Percentiles rank a stretch among this genome's conserved stretches.
Conservation (phyloP, 53 echinoderm and acorn worm species). For the Pentamera pediparva region DNA sequence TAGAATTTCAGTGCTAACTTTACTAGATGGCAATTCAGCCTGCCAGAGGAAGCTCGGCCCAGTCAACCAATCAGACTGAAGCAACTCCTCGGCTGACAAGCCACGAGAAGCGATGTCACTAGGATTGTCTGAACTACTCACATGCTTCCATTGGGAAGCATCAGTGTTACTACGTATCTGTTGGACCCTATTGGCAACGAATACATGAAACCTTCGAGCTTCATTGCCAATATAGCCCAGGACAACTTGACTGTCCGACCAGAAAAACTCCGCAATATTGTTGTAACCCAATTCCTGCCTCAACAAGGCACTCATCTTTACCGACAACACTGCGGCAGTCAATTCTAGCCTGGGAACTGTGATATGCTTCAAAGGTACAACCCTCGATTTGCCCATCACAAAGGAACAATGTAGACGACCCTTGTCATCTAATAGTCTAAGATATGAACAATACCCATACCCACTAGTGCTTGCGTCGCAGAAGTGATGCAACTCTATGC, state of each 20-base stretch:
- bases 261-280: slow-evolving; percentile 29
- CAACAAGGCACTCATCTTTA: slow-evolving; percentile 30
- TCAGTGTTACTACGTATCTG: slow-evolving; percentile 37
- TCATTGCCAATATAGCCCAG: slow-evolving; percentile 44
- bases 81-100: slow-evolving; percentile 23
- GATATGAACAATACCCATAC: slow-evolving; percentile 56
- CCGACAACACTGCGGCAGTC: slow-evolving; percentile 41
- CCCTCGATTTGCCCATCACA: slow-evolving; percentile 53
- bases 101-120: slow-evolving; percentile 43
- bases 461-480: slow-evolving; percentile 44
- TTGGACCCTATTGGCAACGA: slow-evolving; percentile 47
- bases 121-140: slow-evolving; percentile 39
- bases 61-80: slow-evolving; percentile 25
- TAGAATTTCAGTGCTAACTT: background rate
- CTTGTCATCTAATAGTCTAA: slow-evolving; percentile 36
- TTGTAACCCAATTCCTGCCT: slow-evolving; percentile 28
- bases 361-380: slow-evolving; percentile 25
- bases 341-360: slow-evolving; percentile 52
- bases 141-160: slow-evolving; percentile 36
- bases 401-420: slow-evolving; percentile 21
- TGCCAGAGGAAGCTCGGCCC: slow-evolving; percentile 45
- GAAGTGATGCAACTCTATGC: slow-evolving; percentile 45
- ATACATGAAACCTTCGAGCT: slow-evolving; percentile 42
- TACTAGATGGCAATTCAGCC: background rate
- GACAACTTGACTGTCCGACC: slow-evolving; percentile 49